Percentiles rank a stretch among this genome's conserved stretches.
Conservation (phyloP, 1,140 invertebrate species). For the Lethrus apterus region DNA sequence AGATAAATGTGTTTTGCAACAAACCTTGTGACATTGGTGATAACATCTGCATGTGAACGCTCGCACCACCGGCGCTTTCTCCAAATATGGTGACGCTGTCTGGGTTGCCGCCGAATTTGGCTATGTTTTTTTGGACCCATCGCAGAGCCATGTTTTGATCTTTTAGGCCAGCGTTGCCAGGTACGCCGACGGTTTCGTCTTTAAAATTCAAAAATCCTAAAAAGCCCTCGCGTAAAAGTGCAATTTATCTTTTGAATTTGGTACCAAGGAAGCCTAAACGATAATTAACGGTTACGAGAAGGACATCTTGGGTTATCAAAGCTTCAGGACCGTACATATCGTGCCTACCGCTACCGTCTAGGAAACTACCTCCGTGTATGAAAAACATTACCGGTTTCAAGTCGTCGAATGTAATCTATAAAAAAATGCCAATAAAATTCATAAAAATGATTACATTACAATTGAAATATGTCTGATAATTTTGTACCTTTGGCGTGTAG, state of each 20-base stretch:
- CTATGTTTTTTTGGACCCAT: too few relatives aligned
- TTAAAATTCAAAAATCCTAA: neutral
- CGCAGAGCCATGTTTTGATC: neutral
- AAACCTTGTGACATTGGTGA: constrained; percentile 46
- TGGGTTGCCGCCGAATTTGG: constrained; percentile 59
- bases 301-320: constrained; percentile 49
- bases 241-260: constrained; percentile 4
- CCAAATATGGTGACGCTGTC: constrained; percentile 46
- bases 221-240: neutral
- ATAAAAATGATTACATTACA: too few relatives aligned
- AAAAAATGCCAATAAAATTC: neutral
- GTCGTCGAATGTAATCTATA: too few relatives aligned
- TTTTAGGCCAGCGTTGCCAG: neutral
- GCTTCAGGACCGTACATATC: constrained; percentile 52
- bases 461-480: neutral
- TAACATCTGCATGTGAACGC: constrained; percentile 48
- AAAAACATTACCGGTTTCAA: neutral
- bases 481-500: constrained; percentile 1
- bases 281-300: constrained; percentile 45
- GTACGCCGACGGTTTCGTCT: neutral
- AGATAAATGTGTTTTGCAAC: too few relatives aligned
- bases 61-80: constrained; percentile 48
- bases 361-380: neutral
- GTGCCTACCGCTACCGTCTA: constrained; percentile 46
- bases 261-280: constrained; percentile 36